Evolutionary conservation across 2,113 vertebrate genomes (phyloP), one percentile per base, ranked within the genome.

Genomic region (Sminthopsis crassicaudata): DNA sequence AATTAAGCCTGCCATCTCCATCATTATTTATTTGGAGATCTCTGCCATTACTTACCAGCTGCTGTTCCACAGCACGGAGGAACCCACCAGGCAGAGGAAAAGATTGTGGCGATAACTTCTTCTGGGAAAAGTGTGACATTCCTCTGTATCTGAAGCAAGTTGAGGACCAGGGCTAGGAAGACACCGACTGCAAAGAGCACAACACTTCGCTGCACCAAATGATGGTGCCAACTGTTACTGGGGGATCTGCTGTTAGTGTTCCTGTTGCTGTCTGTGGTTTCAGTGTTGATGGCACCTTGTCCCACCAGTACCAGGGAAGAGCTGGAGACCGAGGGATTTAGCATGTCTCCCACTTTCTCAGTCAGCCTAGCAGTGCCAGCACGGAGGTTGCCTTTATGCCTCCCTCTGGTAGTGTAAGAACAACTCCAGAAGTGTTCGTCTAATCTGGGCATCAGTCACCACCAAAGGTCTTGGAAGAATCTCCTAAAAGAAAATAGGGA

Each of bases 21-120:
- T 48, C 36, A 2, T 2, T 22, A 42, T 19, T 12, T 0, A 24
- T 9, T 42, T 67, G 27, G 30, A 67, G 27, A 14, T 11, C 36
- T 36, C 25, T 30, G 6, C 54, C 2, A 55, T 11, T 46, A 98
- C 99, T 99, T 97, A 99, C 99, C 99, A 19, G 99, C 99, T 1
- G 99, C 99, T 0, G 99, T 99, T 53, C 99, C 99, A 52, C 99
- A 99, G 97, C 99, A 99, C 2, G 99, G 99, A 0, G 99, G 99
- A 95, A 99, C 99, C 99, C 99, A 99, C 99, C 99, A 99, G 84
- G 99, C 99, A 0, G 99, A 99, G 25, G 99, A 99, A 95, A 99
- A 99, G 97, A 99, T 98, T 2, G 99, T 99, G 95, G 99, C 97
- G 89, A 99, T 99, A 95, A 99, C 99, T 96, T 99, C 99, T 23